Base-by-base conservation (phyloP, 2,113 vertebrate genomes). In the Anolis sagrei region DNA sequence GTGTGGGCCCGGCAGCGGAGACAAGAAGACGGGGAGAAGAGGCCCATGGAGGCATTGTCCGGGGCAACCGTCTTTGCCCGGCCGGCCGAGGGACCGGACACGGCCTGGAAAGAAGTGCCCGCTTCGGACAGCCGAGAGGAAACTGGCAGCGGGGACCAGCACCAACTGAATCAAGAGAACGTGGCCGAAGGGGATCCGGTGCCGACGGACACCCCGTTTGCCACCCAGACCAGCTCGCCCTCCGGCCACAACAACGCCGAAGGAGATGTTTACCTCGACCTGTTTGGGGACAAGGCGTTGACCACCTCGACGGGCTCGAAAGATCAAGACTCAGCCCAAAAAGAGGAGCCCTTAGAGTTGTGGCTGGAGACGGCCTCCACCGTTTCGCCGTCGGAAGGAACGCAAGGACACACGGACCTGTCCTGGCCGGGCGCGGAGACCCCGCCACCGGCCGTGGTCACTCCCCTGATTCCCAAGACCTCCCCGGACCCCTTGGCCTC, bases 71-170 rank as follows among this genome's bases (percentile, higher is more conserved):
- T 84, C 88, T 68, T 3, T 7, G 81, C 73, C 39, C 91, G 89
- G 90, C 86, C 91, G 7, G 90, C 18, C 1, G 62, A 91, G 89
- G 0, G 82, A 61, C 72, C 92, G 75, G 87, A 92, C 0, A 90
- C 95, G 74, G 64, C 93, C 16, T 89, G 92, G 87, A 92, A 78
- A 23, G 58, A 68, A n/a, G 21, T 4, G 0, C 69, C 79, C 21
- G 78, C 90, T 18, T 95, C 94, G 0, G 95, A 92, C 5, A 95
- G 95, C 32, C 94, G 95, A 11, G 97, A 98, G 64, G 96, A 95
- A 16, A 91, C 92, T 8, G 97, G 98, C 29, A 98, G 98, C 10
- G 96, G 96, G 0, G 96, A 96, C 3, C 79, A 88, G 68, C 74
- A 92, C 68, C 72, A 90, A 54, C 76, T 54, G 10, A 64, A 80